phyloP scores from a whole-genome alignment of 2,113 vertebrate species.

The Prochilodus magdalenae region DNA sequence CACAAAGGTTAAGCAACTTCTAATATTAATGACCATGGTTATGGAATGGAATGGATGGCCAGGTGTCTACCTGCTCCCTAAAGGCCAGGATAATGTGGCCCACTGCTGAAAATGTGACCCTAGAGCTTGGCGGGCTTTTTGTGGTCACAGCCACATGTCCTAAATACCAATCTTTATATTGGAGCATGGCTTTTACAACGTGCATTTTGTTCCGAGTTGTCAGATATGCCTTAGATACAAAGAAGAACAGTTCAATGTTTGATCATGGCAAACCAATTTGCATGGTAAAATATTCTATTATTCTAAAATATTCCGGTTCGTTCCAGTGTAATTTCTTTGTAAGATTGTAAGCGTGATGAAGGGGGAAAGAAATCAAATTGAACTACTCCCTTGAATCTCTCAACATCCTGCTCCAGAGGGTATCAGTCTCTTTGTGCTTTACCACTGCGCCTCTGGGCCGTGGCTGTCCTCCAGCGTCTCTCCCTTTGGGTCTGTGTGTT shows the following conservation, averaged over 20 bases:
- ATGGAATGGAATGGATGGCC: no score
- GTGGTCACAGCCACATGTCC: background rate
- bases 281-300: background rate
- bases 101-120: background rate
- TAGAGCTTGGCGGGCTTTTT: background rate
- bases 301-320: background rate
- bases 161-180: background rate
- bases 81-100: no score
- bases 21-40: no score
- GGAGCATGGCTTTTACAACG: background rate
- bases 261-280: background rate
- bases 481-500: conserved; percentile 18
- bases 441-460: background rate
- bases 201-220: background rate
- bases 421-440: background rate
- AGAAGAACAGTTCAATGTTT: background rate
- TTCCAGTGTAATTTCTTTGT: background rate
- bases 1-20: no score
- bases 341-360: background rate
- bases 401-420: conserved; percentile 1
- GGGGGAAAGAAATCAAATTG: background rate
- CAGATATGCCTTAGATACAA: background rate
- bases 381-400: background rate
- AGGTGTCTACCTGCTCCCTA: no score
- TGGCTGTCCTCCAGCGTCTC: background rate